These are phyloP conservation scores for Eulithis prunata DNA, from an alignment of 2,888 invertebrate genomes.

Conservation along the genomic window DNA sequence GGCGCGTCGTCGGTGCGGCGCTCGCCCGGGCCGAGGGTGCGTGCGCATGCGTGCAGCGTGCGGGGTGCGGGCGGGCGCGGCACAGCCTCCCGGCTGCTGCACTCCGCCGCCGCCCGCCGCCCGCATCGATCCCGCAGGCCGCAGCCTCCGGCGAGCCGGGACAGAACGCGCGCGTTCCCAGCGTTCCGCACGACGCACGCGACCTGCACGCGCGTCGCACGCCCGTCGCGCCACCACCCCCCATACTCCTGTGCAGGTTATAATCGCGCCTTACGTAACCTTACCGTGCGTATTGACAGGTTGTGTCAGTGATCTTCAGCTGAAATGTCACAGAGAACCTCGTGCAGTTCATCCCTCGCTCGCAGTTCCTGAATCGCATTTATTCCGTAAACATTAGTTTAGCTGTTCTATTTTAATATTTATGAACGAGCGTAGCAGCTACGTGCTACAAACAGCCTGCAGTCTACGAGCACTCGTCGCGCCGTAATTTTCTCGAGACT, in stretches of 20 bases:
- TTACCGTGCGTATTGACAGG: constrained; percentile 67
- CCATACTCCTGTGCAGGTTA: constrained; percentile 66
- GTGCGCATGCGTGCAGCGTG: constrained; percentile 47
- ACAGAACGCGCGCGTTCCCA: constrained; percentile 60
- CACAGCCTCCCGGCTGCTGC: constrained; percentile 76
- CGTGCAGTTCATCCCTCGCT: background rate
- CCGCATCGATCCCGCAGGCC: constrained; percentile 81
- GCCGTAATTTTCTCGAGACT: constrained; percentile 45
- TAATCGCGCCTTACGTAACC: constrained; percentile 74
- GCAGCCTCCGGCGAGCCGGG: constrained; percentile 66
- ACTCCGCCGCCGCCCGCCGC: constrained; percentile 83
- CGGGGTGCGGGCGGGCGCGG: constrained; percentile 60
- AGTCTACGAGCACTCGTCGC: constrained; percentile 44
- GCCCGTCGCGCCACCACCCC: constrained; percentile 53
- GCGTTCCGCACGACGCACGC: constrained; percentile 55
- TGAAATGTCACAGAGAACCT: constrained; percentile 30
- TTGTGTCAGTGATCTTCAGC: constrained; percentile 57
- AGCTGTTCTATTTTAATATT: constrained; percentile 21
- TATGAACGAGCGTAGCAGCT: constrained; percentile 42
- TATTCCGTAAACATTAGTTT: constrained; percentile 2
- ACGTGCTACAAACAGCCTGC: constrained; percentile 57
- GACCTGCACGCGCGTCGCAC: constrained; percentile 54
- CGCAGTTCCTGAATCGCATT: constrained; percentile 22
- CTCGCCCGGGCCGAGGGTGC: constrained; percentile 46
- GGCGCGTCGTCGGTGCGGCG: constrained; percentile 48